These are phyloP conservation scores for Cepphus grylle DNA, from an alignment of 2,113 vertebrate genomes.

Conservation along the genomic window DNA sequence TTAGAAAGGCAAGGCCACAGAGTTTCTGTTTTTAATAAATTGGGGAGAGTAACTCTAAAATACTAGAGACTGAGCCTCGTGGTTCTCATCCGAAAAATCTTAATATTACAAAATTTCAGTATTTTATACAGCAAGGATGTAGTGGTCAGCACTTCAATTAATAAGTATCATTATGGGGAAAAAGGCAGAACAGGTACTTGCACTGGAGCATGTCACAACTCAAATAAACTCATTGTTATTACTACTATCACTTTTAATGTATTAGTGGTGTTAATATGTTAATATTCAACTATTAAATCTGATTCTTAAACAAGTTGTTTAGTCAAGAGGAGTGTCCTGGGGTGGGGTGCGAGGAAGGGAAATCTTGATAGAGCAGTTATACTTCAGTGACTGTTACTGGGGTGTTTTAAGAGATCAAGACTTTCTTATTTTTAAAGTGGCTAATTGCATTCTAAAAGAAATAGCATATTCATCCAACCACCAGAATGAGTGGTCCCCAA, in stretches of 20 bases:
- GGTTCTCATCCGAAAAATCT: neutral
- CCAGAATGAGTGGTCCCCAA: neutral
- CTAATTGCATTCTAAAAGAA: neutral
- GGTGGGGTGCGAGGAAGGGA: neutral
- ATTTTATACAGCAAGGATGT: neutral
- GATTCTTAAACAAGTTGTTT: neutral
- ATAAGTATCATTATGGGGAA: neutral
- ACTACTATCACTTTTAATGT: neutral
- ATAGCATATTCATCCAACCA: neutral
- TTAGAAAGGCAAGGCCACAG: neutral
- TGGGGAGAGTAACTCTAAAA: neutral
- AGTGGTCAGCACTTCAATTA: neutral
- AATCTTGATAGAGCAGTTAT: neutral
- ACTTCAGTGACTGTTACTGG: neutral
- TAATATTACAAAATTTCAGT: neutral
- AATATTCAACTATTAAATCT: neutral
- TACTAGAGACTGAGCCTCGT: neutral
- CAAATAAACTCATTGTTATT: neutral
- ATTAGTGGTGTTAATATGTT: neutral
- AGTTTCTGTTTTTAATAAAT: neutral
- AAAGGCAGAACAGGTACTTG: neutral
- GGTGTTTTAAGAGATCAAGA: neutral
- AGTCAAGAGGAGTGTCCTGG: neutral
- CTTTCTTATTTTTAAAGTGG: neutral
- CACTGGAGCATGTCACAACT: neutral